phyloP scores from a whole-genome alignment of 2,797 vertebrate genomes.

The Alosa sapidissima region DNA sequence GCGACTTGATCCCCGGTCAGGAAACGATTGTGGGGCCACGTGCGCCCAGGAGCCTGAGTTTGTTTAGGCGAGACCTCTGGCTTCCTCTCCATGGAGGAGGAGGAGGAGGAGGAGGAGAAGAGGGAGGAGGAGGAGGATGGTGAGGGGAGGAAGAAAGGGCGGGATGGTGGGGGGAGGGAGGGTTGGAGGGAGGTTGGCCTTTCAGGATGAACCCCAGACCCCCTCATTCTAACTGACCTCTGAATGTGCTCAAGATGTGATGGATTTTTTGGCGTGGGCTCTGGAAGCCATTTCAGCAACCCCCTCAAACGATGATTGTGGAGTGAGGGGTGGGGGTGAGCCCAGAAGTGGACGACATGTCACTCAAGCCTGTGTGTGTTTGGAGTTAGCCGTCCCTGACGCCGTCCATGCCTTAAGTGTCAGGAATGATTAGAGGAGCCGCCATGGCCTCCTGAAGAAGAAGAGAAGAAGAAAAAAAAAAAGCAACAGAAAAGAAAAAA shows the following conservation, averaged over 20 bases:
- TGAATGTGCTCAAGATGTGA: slow-evolving; percentile 64
- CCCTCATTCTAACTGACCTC: slow-evolving; percentile 68
- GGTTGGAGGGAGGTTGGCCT: slow-evolving; percentile 47
- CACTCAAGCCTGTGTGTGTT: slow-evolving; percentile 56
- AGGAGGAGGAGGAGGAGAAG: neutral
- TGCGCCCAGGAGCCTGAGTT: slow-evolving; percentile 64
- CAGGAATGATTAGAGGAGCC: slow-evolving; percentile 72
- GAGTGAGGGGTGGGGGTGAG: slow-evolving; percentile 63
- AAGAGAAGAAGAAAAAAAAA: neutral
- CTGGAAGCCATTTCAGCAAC: slow-evolving; percentile 82
- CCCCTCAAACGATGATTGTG: slow-evolving; percentile 48
- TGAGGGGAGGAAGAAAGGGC: neutral
- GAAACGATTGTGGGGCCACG: slow-evolving; percentile 40
- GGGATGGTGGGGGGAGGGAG: slow-evolving; percentile 2
- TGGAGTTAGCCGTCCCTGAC: slow-evolving; percentile 62
- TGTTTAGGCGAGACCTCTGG: slow-evolving; percentile 62
- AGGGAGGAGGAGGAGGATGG: slow-evolving; percentile 36
- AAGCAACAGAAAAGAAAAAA: neutral
- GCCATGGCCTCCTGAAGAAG: slow-evolving; percentile 45
- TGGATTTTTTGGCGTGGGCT: slow-evolving; percentile 66
- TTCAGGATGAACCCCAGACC: slow-evolving; percentile 52
- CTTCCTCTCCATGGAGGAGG: slow-evolving; percentile 50
- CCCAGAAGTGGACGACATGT: slow-evolving; percentile 51
- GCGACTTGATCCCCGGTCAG: slow-evolving; percentile 18
- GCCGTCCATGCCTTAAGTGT: slow-evolving; percentile 67